Evolutionary conservation across 2,888 invertebrate species (phyloP), one percentile per base, ranked within the genome.

Genomic region (Antheraea yamamai): DNA sequence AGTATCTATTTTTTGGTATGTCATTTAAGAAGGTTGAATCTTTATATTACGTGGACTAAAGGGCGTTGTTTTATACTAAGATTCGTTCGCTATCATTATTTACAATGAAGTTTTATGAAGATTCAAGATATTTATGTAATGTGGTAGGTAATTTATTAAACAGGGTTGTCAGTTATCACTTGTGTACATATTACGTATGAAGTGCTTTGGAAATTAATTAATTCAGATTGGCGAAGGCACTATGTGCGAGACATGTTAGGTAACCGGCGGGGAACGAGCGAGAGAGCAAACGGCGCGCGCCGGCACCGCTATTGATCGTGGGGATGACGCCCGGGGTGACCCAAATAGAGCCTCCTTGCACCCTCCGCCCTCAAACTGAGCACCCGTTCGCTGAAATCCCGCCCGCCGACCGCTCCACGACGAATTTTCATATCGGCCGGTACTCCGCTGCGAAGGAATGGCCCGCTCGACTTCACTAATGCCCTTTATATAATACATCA

Each of bases 271-370:
- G 86, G 89, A 81, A 89, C 83, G 88, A 90, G 91, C 80, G 89
- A 88, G 93, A 90, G 78, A 82, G 89, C 77, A 84, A 84, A 79
- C 91, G 90, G 93, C 94, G 95, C 95, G 94, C 94, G 94, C 93
- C 91, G 92, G 79, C 87, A 85, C 87, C 81, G 81, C 87, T 95
- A 95, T 95, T 91, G 95, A 95, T 95, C 94, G 94, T 78, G 91
- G 91, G 88, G 91, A 90, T 92, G 94, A 92, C 94, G 95, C 95
- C 95, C 95, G 90, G 95, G 95, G 93, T 95, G 95, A 95, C 95
- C 95, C 95, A 95, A 94, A 95, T 95, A 94, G 92, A 94, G 92
- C 92, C 94, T 94, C 89, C 90, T 88, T 86, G 85, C 86, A 84
- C 89, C 91, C 89, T 82, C 89, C 88, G 82, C 84, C 88, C 88